Evolutionary conservation across 2,888 invertebrate genomes (phyloP).

Genomic region (Allolobophora icterica): DNA sequence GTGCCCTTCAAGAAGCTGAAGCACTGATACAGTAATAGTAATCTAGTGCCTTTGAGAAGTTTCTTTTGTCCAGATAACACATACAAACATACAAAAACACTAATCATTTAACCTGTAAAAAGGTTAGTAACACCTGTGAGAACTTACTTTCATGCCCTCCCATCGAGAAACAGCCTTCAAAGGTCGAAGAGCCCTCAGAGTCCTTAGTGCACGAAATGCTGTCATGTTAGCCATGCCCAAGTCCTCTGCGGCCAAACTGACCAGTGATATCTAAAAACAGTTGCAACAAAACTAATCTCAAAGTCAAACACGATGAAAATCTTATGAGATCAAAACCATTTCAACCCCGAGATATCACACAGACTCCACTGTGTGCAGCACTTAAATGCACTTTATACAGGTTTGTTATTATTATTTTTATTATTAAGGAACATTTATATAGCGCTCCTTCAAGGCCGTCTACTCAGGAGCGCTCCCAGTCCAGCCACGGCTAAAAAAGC

Average conservation of each 20-base stretch:
- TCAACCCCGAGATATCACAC: too few species aligned
- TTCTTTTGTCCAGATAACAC: background rate
- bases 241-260: constrained; percentile 86
- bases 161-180: constrained; percentile 98
- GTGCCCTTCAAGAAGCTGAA: background rate
- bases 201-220: constrained; percentile 99
- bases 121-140: background rate
- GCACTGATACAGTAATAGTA: background rate
- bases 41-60: background rate
- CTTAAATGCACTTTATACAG: too few species aligned
- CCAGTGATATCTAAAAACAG: constrained; percentile 75
- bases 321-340: background rate
- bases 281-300: background rate
- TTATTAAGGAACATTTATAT: too few species aligned
- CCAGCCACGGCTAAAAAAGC: too few species aligned
- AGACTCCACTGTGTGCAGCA: too few species aligned
- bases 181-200: constrained; percentile 94
- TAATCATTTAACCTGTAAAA: background rate
- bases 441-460: too few species aligned
- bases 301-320: background rate
- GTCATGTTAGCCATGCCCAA: constrained; percentile 87
- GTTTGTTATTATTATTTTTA: too few species aligned
- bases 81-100: background rate
- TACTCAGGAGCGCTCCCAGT: too few species aligned
- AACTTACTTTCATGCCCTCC: constrained; percentile 95